Conservation (phyloP, 2,888 invertebrate species). For the Tetramorium bicarinatum region DNA sequence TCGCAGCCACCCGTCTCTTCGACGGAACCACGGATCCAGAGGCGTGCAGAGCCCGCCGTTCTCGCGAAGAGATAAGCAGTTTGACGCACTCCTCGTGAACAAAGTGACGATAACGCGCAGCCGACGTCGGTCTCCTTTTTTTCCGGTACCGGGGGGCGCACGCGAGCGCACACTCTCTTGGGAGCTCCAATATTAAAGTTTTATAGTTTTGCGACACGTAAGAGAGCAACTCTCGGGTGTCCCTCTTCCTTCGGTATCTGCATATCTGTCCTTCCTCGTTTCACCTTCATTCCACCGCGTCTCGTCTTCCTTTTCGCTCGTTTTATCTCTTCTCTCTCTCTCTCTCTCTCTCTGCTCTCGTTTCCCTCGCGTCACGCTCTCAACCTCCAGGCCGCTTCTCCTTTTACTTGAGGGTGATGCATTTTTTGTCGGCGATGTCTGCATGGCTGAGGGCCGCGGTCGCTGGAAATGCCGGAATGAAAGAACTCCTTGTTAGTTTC, state of each 20-base stretch:
- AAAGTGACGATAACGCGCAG: conserved; percentile 65
- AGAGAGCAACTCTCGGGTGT: conserved; percentile 47
- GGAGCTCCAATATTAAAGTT: conserved; percentile 76
- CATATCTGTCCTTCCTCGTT: conserved; percentile 31
- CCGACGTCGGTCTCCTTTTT: conserved; percentile 22
- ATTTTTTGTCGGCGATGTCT: conserved; percentile 74
- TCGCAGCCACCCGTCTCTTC: conserved; percentile 14
- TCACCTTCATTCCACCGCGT: not conserved
- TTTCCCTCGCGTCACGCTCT: conserved; percentile 49
- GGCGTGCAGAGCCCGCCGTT: conserved; percentile 23
- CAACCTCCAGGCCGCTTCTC: conserved; percentile 40
- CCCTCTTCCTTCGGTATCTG: conserved; percentile 11
- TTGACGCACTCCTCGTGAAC: conserved; percentile 59
- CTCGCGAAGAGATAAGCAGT: conserved; percentile 68
- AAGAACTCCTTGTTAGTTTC: conserved; percentile 82
- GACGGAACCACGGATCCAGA: conserved; percentile 28
- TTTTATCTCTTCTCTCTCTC: no score
- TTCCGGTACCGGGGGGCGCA: conserved; percentile 35
- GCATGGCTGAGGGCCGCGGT: conserved; percentile 76
- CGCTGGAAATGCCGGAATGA: conserved; percentile 79
- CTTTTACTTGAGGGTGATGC: conserved; percentile 58
- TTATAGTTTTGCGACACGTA: conserved; percentile 76
- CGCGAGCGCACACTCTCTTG: conserved; percentile 24
- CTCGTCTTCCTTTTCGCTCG: conserved; percentile 5
- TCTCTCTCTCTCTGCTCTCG: conserved; percentile 28